Percentiles rank a stretch among this genome's conserved stretches.
Evolutionary conservation across 2,113 vertebrate genomes (phyloP).

Genomic region (Protomyctophum bolini): DNA sequence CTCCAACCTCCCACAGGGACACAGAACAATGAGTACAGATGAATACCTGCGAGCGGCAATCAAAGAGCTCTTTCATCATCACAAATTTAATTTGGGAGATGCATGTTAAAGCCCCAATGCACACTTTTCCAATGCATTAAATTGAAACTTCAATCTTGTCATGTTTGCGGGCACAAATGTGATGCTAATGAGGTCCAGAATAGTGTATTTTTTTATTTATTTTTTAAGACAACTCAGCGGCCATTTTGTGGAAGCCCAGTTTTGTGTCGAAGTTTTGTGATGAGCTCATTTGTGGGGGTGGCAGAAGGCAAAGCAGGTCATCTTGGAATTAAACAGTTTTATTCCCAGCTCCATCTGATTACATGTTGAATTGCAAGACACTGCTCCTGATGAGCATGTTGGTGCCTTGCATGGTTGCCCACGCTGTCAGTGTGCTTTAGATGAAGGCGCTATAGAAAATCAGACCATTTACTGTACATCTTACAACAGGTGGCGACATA

Average conservation of each 20-base stretch:
- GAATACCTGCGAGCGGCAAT: constrained; percentile 67
- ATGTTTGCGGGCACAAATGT: constrained; percentile 26
- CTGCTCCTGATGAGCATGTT: too few relatives aligned
- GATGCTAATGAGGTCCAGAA: constrained; percentile 41
- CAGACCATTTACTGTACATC: too few relatives aligned
- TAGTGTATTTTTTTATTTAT: constrained; percentile 25
- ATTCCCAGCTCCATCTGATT: too few relatives aligned
- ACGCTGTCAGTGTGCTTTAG: too few relatives aligned
- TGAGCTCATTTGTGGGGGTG: constrained; percentile 44
- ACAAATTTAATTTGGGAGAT: constrained; percentile 63
- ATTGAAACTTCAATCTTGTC: constrained; percentile 43
- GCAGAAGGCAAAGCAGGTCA: constrained; percentile 29
- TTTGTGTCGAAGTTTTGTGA: constrained; percentile 37
- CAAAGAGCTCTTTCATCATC: constrained; percentile 71
- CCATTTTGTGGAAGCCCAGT: constrained; percentile 16
- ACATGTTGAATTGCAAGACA: too few relatives aligned
- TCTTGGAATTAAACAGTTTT: too few relatives aligned
- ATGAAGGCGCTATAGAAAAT: too few relatives aligned
- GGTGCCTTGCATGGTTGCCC: too few relatives aligned
- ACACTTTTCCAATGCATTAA: constrained; percentile 22
- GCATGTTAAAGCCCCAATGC: constrained; percentile 29
- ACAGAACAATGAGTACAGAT: constrained; percentile 67
- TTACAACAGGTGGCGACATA: too few relatives aligned
- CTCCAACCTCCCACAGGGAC: constrained; percentile 46
- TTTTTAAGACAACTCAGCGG: constrained; percentile 25